These are phyloP conservation scores for Puma concolor DNA, from an alignment of 2,113 vertebrate genomes.

Conservation along the genomic window DNA sequence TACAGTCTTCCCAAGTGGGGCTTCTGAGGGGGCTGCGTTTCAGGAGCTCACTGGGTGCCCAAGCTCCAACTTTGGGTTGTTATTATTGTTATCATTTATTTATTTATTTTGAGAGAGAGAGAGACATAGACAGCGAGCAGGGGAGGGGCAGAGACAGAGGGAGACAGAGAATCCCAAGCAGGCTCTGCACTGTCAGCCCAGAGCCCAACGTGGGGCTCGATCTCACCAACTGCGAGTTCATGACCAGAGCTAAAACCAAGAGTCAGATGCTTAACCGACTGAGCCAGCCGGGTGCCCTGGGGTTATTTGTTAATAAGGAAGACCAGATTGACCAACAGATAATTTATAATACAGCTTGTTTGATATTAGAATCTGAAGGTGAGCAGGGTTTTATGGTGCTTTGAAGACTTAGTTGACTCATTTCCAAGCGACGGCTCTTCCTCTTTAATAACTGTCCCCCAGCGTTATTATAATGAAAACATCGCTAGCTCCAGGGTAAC, in stretches of 20 bases:
- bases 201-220: too few relatives aligned
- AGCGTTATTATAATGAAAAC: slow-evolving; percentile 56
- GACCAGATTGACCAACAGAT: not conserved
- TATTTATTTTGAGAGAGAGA: too few relatives aligned
- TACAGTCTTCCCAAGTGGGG: fast-evolving
- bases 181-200: too few relatives aligned
- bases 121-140: too few relatives aligned
- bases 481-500: slow-evolving; percentile 51
- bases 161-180: too few relatives aligned
- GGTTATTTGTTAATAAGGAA: not conserved
- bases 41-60: fast-evolving
- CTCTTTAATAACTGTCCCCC: not conserved
- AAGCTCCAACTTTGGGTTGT: not conserved
- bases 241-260: too few relatives aligned
- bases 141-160: too few relatives aligned
- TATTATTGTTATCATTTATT: too few relatives aligned
- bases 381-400: not conserved
- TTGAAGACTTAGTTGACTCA: not conserved
- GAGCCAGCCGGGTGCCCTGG: too few relatives aligned
- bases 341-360: not conserved
- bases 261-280: too few relatives aligned
- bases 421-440: slow-evolving; percentile 34
- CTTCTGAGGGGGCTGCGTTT: not conserved
- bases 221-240: too few relatives aligned
- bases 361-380: not conserved